phyloP scores from a whole-genome alignment of 2,113 vertebrate species.

The Chaetodon auriga region DNA sequence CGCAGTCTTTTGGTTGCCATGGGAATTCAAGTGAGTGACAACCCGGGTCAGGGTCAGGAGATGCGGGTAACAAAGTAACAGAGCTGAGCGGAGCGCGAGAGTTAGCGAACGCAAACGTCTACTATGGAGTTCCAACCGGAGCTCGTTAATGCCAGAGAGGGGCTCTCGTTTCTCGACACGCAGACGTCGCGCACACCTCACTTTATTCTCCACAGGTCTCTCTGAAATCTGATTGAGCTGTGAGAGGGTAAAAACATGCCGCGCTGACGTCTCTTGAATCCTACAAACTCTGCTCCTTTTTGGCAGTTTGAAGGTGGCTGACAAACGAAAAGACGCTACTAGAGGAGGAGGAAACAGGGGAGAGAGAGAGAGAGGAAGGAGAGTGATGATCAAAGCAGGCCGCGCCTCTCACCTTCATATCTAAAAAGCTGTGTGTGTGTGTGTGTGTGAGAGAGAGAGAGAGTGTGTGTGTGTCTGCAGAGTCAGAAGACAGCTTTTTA shows the following conservation, averaged over 20 bases:
- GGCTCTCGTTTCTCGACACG: constrained; percentile 25
- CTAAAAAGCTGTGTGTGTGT: constrained; percentile 6
- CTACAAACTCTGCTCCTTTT: constrained; percentile 38
- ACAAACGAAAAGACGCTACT: constrained; percentile 32
- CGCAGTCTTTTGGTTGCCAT: constrained; percentile 46
- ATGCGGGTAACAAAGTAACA: constrained; percentile 24
- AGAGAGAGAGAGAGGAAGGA: not conserved
- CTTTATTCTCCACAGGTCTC: constrained; percentile 22
- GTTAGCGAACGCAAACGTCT: constrained; percentile 7
- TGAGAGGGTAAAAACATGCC: constrained; percentile 20
- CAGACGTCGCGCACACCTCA: not conserved
- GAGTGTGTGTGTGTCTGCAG: not conserved
- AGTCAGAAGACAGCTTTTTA: constrained; percentile 16
- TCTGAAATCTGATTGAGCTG: constrained; percentile 53
- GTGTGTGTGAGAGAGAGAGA: too few species aligned
- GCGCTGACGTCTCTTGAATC: constrained; percentile 26
- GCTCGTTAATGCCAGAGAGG: constrained; percentile 45
- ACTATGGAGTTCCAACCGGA: constrained; percentile 21
- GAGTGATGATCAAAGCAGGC: constrained; percentile 52
- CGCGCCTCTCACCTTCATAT: constrained; percentile 27
- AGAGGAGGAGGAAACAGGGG: constrained; percentile 7
- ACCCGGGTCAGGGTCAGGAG: constrained; percentile 57
- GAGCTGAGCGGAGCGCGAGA: constrained; percentile 8
- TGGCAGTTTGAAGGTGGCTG: constrained; percentile 49
- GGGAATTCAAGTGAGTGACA: constrained; percentile 53